Percentiles rank a stretch among this genome's conserved stretches.
These are phyloP conservation scores for Megalopta genalis DNA, from an alignment of 1,140 invertebrate genomes.

Conservation along the genomic window DNA sequence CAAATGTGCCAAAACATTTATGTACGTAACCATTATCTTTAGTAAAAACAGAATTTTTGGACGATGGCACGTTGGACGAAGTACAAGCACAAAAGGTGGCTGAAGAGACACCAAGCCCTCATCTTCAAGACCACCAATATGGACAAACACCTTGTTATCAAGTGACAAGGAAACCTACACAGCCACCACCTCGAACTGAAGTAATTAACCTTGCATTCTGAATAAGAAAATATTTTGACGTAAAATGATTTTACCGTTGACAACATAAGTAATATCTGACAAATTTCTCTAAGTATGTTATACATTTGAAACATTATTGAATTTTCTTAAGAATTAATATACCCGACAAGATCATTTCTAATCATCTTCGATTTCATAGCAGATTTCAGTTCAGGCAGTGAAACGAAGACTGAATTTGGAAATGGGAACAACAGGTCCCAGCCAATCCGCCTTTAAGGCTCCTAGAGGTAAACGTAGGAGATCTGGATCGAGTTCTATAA, in stretches of 20 bases:
- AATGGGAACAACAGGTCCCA: constrained; percentile 75
- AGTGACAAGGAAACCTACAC: constrained; percentile 81
- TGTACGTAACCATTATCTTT: neutral
- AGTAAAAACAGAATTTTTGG: constrained; percentile 78
- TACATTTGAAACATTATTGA: neutral
- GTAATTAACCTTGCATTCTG: constrained; percentile 64
- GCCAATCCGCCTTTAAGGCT: constrained; percentile 81
- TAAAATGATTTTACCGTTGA: no score
- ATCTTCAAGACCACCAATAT: constrained; percentile 91
- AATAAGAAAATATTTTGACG: no score
- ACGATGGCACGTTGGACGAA: constrained; percentile 76
- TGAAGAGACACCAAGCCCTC: constrained; percentile 84
- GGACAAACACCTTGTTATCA: constrained; percentile 89
- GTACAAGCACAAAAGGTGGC: constrained; percentile 76
- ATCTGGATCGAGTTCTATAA: constrained; percentile 76
- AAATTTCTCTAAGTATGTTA: neutral
- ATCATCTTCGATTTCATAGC: constrained; percentile 34
- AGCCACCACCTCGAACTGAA: constrained; percentile 80
- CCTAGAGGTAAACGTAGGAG: constrained; percentile 80
- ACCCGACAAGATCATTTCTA: neutral
- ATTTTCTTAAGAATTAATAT: neutral
- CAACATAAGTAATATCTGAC: neutral
- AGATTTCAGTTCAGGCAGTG: constrained; percentile 83
- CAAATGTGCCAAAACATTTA: neutral
- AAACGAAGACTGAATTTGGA: constrained; percentile 90